phyloP scores from a whole-genome alignment of 2,888 invertebrate species.

The Strigamia maritima region DNA sequence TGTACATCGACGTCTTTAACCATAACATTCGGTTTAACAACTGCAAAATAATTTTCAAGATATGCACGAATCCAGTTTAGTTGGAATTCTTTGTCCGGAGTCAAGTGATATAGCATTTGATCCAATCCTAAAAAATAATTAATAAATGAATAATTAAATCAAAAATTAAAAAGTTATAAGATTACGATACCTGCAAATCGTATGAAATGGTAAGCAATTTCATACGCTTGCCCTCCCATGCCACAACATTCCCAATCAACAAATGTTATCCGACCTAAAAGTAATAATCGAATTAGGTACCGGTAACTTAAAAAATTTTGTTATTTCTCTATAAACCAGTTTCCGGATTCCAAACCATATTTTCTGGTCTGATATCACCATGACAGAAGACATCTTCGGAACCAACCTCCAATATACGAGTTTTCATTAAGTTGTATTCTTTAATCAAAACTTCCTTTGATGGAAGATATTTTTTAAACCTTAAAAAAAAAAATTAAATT shows the following conservation, averaged over 20 bases:
- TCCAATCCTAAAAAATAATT: too few relatives aligned
- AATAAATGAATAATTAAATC: too few relatives aligned
- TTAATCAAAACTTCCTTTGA: not conserved
- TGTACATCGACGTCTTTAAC: not conserved
- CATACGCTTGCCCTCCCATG: not conserved
- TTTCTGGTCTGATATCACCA: not conserved
- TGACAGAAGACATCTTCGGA: not conserved
- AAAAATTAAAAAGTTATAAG: too few relatives aligned
- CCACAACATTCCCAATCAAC: not conserved
- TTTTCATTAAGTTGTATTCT: not conserved
- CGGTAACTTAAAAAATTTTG: not conserved
- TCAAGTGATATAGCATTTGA: too few relatives aligned
- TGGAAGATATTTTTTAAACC: not conserved
- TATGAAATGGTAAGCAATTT: not conserved
- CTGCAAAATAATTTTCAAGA: not conserved
- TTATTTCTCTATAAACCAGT: not conserved
- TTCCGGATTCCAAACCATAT: not conserved
- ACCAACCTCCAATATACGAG: not conserved
- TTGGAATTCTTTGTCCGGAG: too few relatives aligned
- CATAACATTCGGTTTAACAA: not conserved
- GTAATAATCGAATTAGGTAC: not conserved
- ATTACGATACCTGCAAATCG: not conserved
- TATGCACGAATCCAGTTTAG: not conserved
- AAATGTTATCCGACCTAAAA: not conserved
- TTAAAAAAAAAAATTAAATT: not conserved